Conservation (phyloP, 2,797 vertebrate genomes). For the Tiaroga cobitis region DNA sequence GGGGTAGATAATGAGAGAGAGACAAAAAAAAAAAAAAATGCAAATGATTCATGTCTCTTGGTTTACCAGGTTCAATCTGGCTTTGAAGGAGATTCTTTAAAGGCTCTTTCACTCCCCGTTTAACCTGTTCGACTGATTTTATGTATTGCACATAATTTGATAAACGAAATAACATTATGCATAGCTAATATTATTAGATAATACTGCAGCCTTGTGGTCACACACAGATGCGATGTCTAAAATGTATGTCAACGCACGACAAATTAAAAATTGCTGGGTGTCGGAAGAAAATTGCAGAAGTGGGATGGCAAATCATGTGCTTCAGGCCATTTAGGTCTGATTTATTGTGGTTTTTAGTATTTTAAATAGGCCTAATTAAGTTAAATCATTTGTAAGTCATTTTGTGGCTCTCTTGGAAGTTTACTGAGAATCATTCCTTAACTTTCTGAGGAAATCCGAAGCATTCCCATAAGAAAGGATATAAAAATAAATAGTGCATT, state of each 20-base stretch:
- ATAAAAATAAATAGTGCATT: neutral
- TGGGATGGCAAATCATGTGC: neutral
- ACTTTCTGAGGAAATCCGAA: neutral
- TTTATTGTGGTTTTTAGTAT: neutral
- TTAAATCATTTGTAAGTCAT: neutral
- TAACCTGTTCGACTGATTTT: constrained; percentile 17
- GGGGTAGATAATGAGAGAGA: constrained; percentile 10
- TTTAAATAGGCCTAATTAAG: neutral
- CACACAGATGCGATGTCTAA: neutral
- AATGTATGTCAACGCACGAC: neutral
- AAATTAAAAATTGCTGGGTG: neutral
- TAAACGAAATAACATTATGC: neutral
- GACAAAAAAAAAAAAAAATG: constrained; percentile 7
- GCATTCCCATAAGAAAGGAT: neutral
- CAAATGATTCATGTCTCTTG: neutral
- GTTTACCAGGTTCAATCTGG: neutral
- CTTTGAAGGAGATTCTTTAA: constrained; percentile 3
- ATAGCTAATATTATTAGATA: neutral
- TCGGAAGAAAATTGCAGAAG: neutral
- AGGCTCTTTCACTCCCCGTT: neutral
- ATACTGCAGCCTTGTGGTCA: neutral
- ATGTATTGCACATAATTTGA: neutral
- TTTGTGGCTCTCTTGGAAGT: neutral
- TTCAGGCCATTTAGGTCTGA: neutral
- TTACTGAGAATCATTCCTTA: neutral